Percentiles rank a stretch among this genome's conserved stretches.
phyloP scores from a whole-genome alignment of 2,113 vertebrate genomes.

The Apteryx mantelli region DNA sequence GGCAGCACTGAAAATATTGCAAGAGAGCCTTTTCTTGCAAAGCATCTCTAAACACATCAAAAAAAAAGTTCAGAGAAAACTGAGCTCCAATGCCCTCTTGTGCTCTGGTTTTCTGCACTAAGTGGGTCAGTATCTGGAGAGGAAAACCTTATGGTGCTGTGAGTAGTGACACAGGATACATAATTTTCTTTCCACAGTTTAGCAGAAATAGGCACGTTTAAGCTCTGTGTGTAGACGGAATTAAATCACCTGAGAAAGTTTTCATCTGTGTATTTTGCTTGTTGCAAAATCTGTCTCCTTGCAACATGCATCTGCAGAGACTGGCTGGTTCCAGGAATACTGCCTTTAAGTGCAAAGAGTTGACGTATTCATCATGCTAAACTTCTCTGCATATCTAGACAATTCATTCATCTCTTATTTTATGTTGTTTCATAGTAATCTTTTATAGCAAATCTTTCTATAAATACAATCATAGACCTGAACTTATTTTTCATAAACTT shows the following conservation, averaged over 20 bases:
- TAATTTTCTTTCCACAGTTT: not conserved
- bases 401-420: not conserved
- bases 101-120: not conserved
- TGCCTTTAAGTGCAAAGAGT: not conserved
- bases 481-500: not conserved
- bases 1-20: not conserved
- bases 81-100: not conserved
- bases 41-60: not conserved
- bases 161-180: not conserved
- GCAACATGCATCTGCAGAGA: not conserved
- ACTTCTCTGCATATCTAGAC: not conserved
- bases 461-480: not conserved
- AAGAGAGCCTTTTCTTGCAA: not conserved
- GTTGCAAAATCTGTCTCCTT: not conserved
- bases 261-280: not conserved
- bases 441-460: not conserved
- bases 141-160: not conserved
- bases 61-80: not conserved
- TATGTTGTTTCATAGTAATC: not conserved
- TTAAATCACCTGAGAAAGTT: not conserved
- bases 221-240: not conserved
- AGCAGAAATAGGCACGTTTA: not conserved
- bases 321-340: not conserved
- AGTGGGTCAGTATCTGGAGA: not conserved
- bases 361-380: not conserved